Evolutionary conservation across 2,113 vertebrate genomes (phyloP), one percentile per base, ranked within the genome.

Genomic region (Danionella cerebrum): DNA sequence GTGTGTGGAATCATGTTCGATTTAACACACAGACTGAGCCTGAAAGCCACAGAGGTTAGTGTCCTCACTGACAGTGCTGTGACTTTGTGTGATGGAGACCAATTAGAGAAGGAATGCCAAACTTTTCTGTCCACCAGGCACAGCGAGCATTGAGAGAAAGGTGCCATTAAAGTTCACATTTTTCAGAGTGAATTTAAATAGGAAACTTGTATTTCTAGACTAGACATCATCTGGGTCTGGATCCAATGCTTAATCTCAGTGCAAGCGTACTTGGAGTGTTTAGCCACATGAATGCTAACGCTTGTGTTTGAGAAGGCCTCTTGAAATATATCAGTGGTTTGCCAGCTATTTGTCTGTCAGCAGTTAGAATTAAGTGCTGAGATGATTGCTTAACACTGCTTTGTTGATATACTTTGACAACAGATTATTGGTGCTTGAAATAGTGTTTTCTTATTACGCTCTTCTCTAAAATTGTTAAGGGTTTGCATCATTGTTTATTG

Each of bases 321-420:
- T 69, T 76, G 75, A 76, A n/a, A 75, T 59, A 70, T 71, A 48
- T 62, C 58, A 67, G 59, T 65, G 52, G 64, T 53, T 47, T 70
- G 67, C 53, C 50, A 57, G 44, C 71, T 69, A 57, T 73, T 44
- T 67, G 65, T 38, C 53, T 73, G 73, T 79, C 72, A 74, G 22
- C 48, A 66, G 64, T 62, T 65, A 69, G 47, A 57, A 65, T 63
- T 68, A 70, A 33, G 44, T 11, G 44, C 44, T 62, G 67, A 39
- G 35, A 52, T 35, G 41, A 67, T 65, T 67, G 53, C 18, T 11
- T 67, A 59, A 51, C 64, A 72, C 65, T 51, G 41, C 42, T 71
- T 62, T 75, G 73, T 64, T 57, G 58, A 58, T 57, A 29, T 65
- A 65, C 25, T 25, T 35, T 35, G 33, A 14, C 31, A 60, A 13